Evolutionary conservation across 2,113 vertebrate species (phyloP).

Genomic region (Alces alces): DNA sequence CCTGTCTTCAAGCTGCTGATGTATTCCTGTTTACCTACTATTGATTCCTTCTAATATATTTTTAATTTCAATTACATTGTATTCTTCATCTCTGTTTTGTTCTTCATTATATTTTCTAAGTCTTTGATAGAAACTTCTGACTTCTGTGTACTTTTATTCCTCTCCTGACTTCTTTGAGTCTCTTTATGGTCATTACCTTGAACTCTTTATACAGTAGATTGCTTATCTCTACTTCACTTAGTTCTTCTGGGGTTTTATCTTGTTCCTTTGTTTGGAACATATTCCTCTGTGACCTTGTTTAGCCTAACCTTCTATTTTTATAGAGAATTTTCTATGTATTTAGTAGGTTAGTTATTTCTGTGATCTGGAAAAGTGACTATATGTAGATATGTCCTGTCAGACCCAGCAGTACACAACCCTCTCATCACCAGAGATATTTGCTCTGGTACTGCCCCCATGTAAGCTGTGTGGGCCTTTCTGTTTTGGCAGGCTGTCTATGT

Average conservation of each 20-base stretch:
- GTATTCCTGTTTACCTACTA: background rate
- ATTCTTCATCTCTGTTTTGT: background rate
- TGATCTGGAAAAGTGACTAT: background rate
- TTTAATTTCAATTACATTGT: background rate
- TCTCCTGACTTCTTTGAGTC: background rate
- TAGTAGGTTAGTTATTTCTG: background rate
- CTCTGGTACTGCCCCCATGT: background rate
- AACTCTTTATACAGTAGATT: background rate
- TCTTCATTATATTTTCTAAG: background rate
- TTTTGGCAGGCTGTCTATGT: background rate
- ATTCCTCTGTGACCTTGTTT: background rate
- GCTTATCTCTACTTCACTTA: background rate
- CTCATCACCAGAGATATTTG: background rate
- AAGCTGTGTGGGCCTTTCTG: background rate
- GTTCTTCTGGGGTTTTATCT: background rate
- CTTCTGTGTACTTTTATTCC: too few relatives aligned
- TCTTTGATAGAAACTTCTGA: background rate
- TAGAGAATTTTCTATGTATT: background rate
- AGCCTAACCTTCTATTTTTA: background rate
- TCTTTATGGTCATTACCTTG: background rate
- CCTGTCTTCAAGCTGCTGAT: background rate
- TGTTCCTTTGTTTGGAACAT: background rate
- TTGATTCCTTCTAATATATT: background rate
- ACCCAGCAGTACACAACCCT: background rate
- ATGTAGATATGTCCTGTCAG: background rate